Evolutionary conservation across 2,797 vertebrate genomes (phyloP).

Genomic region (Tinamus major): DNA sequence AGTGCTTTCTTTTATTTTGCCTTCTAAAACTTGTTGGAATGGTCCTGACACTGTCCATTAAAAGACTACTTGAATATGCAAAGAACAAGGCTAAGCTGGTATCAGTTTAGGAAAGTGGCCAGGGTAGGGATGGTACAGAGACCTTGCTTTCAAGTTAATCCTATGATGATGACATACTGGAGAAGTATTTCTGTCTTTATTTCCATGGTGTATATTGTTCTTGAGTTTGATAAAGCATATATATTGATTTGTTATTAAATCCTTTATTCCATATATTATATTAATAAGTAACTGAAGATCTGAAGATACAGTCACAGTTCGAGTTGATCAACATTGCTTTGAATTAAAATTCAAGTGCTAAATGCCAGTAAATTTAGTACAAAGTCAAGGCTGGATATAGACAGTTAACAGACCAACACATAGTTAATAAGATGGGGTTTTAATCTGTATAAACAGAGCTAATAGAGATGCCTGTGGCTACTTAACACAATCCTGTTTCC

Average conservation of each 20-base stretch:
- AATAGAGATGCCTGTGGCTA: background rate
- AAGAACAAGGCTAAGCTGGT: background rate
- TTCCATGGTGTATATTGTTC: background rate
- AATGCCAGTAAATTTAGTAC: background rate
- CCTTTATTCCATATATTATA: background rate
- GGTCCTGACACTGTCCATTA: background rate
- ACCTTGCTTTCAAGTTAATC: background rate
- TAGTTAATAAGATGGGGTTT: background rate
- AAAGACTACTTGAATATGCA: background rate
- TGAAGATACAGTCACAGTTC: background rate
- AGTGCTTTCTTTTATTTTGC: background rate
- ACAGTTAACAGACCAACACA: background rate
- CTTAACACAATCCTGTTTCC: background rate
- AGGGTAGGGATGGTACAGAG: background rate
- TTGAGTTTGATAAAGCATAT: background rate
- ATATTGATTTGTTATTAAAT: background rate
- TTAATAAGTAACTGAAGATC: background rate
- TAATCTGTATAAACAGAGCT: background rate
- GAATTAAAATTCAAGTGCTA: background rate
- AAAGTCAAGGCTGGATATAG: background rate
- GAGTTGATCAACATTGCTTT: background rate
- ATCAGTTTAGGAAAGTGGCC: background rate
- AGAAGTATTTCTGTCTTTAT: conserved; percentile 1
- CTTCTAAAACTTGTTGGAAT: background rate
- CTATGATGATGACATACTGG: background rate